A percentile compares a stretch with the other conserved stretches of the same genome.
Evolutionary conservation across 2,113 vertebrate species (phyloP).

Genomic region (Gallinago jamesoni): DNA sequence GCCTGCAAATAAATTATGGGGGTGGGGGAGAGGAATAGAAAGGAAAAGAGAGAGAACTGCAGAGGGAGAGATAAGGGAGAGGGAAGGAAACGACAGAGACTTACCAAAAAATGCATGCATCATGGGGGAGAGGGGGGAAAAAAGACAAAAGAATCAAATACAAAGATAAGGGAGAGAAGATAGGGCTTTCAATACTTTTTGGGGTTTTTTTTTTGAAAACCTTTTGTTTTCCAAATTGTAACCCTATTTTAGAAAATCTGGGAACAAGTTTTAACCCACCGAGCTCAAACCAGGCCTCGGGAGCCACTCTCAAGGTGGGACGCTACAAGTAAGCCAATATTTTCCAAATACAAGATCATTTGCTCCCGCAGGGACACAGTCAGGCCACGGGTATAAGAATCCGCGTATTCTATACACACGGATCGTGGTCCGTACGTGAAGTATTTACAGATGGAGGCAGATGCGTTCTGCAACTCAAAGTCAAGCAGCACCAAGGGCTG

Average conservation of each 20-base stretch:
- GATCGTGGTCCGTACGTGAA: neutral
- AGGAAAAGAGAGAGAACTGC: slow-evolving; percentile 32
- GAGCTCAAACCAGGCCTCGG: neutral
- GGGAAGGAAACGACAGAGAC: slow-evolving; percentile 30
- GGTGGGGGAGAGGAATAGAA: neutral
- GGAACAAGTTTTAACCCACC: neutral
- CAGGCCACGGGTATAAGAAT: neutral
- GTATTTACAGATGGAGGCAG: neutral
- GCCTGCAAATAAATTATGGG: slow-evolving; percentile 75
- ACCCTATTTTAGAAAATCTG: neutral
- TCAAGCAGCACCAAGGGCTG: neutral
- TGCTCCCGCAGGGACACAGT: neutral
- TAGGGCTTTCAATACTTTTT: neutral
- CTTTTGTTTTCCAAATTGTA: neutral
- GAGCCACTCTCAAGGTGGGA: neutral
- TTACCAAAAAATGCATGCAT: slow-evolving; percentile 8
- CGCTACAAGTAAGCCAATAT: neutral
- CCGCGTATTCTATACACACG: accelerated
- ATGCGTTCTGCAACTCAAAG: neutral
- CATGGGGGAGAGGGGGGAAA: neutral
- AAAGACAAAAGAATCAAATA: slow-evolving; percentile 22
- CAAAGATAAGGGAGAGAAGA: neutral
- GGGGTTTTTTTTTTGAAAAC: no score
- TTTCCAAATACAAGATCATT: neutral
- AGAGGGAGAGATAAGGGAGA: slow-evolving; percentile 16